These are phyloP conservation scores for Bibio marci DNA, from an alignment of 2,888 invertebrate genomes.

Conservation along the genomic window DNA sequence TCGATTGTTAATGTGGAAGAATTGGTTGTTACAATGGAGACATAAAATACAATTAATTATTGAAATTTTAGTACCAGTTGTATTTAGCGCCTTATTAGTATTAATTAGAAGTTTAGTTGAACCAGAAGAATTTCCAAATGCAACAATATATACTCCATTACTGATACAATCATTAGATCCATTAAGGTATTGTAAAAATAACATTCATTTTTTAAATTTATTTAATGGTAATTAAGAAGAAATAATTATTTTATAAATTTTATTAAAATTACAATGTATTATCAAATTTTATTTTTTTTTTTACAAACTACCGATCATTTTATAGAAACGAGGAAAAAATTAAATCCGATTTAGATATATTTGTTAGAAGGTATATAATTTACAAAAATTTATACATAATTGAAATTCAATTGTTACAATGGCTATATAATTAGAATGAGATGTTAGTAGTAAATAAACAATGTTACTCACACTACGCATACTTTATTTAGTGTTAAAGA, in stretches of 20 bases:
- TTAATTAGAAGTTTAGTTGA: constrained; percentile 49
- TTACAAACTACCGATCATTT: no score
- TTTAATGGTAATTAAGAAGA: no score
- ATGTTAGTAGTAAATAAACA: no score
- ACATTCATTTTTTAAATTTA: neutral
- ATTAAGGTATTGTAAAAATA: constrained; percentile 17
- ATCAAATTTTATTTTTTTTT: no score
- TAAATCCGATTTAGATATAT: constrained; percentile 8
- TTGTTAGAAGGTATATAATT: no score
- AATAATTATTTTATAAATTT: no score
- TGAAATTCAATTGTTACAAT: no score
- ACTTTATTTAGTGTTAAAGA: no score
- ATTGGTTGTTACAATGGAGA: constrained; percentile 58
- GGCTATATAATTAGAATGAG: no score
- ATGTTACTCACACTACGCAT: no score
- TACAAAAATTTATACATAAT: no score
- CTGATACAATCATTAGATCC: constrained; percentile 21
- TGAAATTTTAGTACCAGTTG: constrained; percentile 48
- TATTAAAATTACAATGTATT: no score
- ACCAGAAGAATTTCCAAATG: constrained; percentile 25
- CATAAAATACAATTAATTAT: constrained; percentile 47
- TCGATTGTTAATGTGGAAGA: constrained; percentile 65
- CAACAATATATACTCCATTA: constrained; percentile 20
- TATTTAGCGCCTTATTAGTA: constrained; percentile 49
- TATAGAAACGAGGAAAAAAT: constrained; percentile 1